Percentiles rank a stretch among this genome's conserved stretches.
These are phyloP conservation scores for Lysandra bellargus DNA, from an alignment of 2,888 invertebrate species.

Conservation along the genomic window DNA sequence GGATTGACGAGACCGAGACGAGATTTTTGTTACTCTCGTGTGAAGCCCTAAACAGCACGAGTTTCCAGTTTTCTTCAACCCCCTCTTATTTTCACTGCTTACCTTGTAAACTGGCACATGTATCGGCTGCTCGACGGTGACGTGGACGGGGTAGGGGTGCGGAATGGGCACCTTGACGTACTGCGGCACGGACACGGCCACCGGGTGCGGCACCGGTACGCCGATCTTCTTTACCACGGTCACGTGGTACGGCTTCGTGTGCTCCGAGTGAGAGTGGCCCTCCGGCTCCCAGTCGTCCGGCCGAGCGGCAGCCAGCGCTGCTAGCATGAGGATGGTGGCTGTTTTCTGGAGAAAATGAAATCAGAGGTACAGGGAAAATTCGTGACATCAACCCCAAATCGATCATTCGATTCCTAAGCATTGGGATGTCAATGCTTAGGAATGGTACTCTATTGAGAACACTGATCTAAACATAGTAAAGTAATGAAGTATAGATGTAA, in stretches of 20 bases:
- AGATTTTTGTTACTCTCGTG: no score
- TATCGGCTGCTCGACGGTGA: constrained; percentile 86
- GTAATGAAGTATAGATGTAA: no score
- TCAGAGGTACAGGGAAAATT: no score
- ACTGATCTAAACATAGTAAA: no score
- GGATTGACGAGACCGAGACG: no score
- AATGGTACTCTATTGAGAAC: no score
- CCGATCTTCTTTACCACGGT: constrained; percentile 87
- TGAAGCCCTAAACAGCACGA: no score
- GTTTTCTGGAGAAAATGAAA: constrained; percentile 57
- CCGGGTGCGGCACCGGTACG: constrained; percentile 86
- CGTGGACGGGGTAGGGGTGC: constrained; percentile 87
- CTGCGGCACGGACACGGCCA: constrained; percentile 85
- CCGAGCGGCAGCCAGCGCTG: constrained; percentile 55
- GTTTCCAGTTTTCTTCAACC: not conserved
- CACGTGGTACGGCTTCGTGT: constrained; percentile 85
- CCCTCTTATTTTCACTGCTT: not conserved
- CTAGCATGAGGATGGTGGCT: constrained; percentile 65
- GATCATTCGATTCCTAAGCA: no score
- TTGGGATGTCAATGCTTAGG: no score
- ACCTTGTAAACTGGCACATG: constrained; percentile 87
- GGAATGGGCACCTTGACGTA: constrained; percentile 86
- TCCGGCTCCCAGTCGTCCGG: constrained; percentile 76
- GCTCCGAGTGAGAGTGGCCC: constrained; percentile 83
- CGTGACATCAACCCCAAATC: no score